Percentiles rank a stretch among this genome's conserved stretches.
Evolutionary conservation across 37 sponge, comb jelly and placozoan species (phyloP).

Genomic region (Agelas oroides): DNA sequence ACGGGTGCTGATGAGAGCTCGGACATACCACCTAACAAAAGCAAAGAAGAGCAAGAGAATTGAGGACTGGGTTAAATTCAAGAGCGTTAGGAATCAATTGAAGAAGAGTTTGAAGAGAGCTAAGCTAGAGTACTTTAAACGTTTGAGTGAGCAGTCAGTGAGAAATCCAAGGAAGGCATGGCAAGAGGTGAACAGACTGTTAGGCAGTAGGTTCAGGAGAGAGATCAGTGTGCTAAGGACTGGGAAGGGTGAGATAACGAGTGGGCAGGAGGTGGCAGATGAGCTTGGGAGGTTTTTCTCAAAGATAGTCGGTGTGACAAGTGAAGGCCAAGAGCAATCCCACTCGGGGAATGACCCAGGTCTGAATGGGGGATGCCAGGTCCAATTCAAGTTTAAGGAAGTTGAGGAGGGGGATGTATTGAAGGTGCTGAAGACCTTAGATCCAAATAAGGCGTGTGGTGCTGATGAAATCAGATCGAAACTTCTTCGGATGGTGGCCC

Average conservation of each 20-base stretch:
- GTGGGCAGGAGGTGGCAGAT: conserved; percentile 3
- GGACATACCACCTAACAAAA: too few relatives aligned
- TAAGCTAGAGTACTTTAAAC: conserved; percentile 22
- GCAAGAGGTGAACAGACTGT: conserved; percentile 9
- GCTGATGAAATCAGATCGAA: too few relatives aligned
- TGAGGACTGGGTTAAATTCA: conserved; percentile 34
- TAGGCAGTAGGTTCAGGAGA: neutral
- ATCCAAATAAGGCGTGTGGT: too few relatives aligned
- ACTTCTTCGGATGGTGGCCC: too few relatives aligned
- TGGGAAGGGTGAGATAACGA: neutral
- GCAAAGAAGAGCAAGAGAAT: neutral
- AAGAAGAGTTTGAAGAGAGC: conserved; percentile 4
- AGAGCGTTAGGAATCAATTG: neutral
- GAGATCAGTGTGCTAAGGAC: neutral
- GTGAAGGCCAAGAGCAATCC: too few relatives aligned
- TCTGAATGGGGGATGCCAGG: too few relatives aligned
- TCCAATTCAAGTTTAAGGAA: too few relatives aligned
- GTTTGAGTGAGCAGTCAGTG: conserved; percentile 4
- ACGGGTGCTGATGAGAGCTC: too few relatives aligned
- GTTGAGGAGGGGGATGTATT: too few relatives aligned
- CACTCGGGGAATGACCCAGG: too few relatives aligned
- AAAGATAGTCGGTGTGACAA: neutral
- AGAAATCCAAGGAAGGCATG: conserved; percentile 16
- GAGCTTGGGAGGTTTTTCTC: conserved; percentile 11
- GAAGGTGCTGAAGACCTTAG: too few relatives aligned